Evolutionary conservation across 2,113 vertebrate species (phyloP), one percentile per base, ranked within the genome.

Genomic region (Anolis sagrei): DNA sequence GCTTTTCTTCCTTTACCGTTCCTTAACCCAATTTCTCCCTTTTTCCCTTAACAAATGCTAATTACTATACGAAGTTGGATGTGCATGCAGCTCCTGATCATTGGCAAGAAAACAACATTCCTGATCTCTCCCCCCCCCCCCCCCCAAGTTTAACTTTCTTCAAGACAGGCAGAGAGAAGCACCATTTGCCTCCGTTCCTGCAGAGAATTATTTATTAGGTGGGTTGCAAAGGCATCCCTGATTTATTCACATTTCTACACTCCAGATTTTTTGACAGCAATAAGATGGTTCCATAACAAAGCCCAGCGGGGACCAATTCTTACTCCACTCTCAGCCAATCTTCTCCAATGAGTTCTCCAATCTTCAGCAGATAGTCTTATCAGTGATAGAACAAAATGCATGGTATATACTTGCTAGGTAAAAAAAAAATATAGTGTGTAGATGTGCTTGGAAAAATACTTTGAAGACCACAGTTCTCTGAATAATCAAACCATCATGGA

Each of bases 1-100:
- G 10, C 51, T 39, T 23, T 14, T 36, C 34, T 73, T 39, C 27
- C 13, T 36, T 80, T 77, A 34, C 34, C 27, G 77, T 54, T 78
- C 49, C 34, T 70, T 84, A 51, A 87, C 75, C 51, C 49, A 51
- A 61, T 68, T 62, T 86, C 27, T 88, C 16, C 87, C 85, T 91
- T 75, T 54, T 2, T 54, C 11, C 90, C 74, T 86, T 72, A 29
- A 81, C 64, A 82, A 86, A 51, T 39, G 29, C 91, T 94, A 94
- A 91, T 93, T 91, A 87, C 18, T 44, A 44, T 44, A 44, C 74
- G 76, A 79, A 76, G 91, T 89, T 83, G 88, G 90, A 90, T 92
- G 83, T 87, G 82, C 83, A 89, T 70, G 23, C 92, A 94, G 92
- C 93, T 92, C 87, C 25, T 88, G 85, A 69, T 81, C 23, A 81